A percentile compares a stretch with the other conserved stretches of the same genome.
Conservation (phyloP, 2,888 invertebrate species). For the Aleiodes alternator region DNA sequence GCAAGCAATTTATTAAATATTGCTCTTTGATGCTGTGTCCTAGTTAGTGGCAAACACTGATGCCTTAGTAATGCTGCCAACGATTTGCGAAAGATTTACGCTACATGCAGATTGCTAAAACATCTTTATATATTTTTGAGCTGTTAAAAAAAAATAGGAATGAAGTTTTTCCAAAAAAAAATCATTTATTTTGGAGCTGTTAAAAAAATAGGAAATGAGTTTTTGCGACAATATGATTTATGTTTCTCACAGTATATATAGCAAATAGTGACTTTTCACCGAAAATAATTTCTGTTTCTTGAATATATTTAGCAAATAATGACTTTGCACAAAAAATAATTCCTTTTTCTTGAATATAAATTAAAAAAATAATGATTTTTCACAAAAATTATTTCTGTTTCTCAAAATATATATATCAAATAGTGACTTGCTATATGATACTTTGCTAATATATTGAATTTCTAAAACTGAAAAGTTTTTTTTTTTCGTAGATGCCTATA, state of each 20-base stretch:
- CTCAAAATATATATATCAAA: slow-evolving; percentile 23
- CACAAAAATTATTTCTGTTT: neutral
- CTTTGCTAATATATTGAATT: neutral
- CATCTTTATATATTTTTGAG: neutral
- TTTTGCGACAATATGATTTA: no score
- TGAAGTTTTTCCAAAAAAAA: slow-evolving; percentile 22
- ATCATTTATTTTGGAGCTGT: no score
- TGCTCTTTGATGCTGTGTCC: slow-evolving; percentile 58
- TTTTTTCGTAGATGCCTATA: neutral
- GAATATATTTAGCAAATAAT: slow-evolving; percentile 25
- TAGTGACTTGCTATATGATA: slow-evolving; percentile 5
- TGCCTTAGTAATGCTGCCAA: slow-evolving; percentile 48
- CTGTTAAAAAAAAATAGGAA: slow-evolving; percentile 34
- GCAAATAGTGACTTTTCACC: slow-evolving; percentile 16
- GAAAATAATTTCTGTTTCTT: neutral
- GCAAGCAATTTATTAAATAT: slow-evolving; percentile 74
- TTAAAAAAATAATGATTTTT: slow-evolving; percentile 25
- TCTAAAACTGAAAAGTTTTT: neutral
- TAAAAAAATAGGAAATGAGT: no score
- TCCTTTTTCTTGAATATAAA: no score
- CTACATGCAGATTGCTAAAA: slow-evolving; percentile 2
- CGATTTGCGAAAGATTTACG: slow-evolving; percentile 54
- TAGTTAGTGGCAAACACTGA: slow-evolving; percentile 51
- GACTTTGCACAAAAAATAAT: no score
- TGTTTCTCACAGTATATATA: slow-evolving; percentile 9